Conservation (phyloP, 2,888 invertebrate genomes). For the Drosophila maculinotata region DNA sequence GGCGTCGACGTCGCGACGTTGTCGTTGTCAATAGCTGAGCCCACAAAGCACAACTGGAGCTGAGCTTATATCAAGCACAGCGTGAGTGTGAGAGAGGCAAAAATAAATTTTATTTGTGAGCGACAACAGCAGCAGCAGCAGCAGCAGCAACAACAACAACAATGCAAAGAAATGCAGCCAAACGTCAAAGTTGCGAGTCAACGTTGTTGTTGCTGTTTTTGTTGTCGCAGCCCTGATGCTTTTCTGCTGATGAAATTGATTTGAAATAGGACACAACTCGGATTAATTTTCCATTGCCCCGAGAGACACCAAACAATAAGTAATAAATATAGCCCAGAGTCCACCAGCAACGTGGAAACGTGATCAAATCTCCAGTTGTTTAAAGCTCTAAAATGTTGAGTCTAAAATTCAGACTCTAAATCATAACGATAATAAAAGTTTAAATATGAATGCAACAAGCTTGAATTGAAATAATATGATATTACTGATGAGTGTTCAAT, state of each 20-base stretch:
- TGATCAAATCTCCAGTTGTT: not conserved
- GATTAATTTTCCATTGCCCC: slow-evolving; percentile 22
- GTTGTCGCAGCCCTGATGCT: slow-evolving; percentile 22
- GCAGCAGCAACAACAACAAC: slow-evolving; percentile 8
- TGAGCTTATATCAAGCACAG: slow-evolving; percentile 44
- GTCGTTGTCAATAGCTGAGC: slow-evolving; percentile 60
- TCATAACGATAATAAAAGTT: no score
- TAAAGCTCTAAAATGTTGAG: no score
- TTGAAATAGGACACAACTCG: slow-evolving; percentile 40
- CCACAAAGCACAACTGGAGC: slow-evolving; percentile 61
- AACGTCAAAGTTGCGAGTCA: slow-evolving; percentile 16
- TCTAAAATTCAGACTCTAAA: no score
- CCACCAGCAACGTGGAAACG: slow-evolving; percentile 1
- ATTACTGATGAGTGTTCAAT: no score
- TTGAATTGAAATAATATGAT: no score
- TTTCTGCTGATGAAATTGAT: slow-evolving; percentile 41
- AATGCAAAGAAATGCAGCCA: slow-evolving; percentile 23
- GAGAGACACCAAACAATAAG: slow-evolving; percentile 24
- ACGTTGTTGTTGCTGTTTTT: slow-evolving; percentile 35
- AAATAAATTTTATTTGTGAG: slow-evolving; percentile 34
- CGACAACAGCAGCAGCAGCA: slow-evolving; percentile 17
- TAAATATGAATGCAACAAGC: not conserved
- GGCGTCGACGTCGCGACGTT: slow-evolving; percentile 40
- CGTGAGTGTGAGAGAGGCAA: slow-evolving; percentile 9
- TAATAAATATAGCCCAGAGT: slow-evolving; percentile 1